Base-by-base conservation (phyloP, 2,888 invertebrate species). In the Cenopis cana region DNA sequence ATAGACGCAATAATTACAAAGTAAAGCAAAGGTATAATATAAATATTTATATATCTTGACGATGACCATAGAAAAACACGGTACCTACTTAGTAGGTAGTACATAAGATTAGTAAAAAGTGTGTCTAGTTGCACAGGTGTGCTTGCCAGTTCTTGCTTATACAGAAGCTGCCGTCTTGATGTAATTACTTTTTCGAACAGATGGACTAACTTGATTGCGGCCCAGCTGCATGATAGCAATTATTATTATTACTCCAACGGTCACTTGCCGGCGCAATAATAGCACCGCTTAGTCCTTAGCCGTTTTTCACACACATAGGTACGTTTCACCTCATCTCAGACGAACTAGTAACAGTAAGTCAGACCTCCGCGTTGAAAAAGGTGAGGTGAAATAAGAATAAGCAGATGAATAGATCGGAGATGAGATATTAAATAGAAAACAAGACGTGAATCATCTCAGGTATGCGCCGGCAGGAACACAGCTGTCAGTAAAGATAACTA, bases 141-240 rank as follows among this genome's bases (percentile, higher is more conserved):
- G n/a, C 9, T n/a, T 17, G 56, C 10, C 9, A 9, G 54, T 12
- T 20, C 17, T n/a, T 20, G 18, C 8, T 14, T 8, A 33, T 33
- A 49, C 50, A 50, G 12, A 20, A 8, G 50, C 11, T 33, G 11
- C 11, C 29, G 12, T 29, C 24, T 60, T 8, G n/a, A 9, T 46
- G 60, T n/a, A 60, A 60, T 60, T 60, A 60, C 10, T 46, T 10
- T 46, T 49, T 18, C 33, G 12, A 49, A 61, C 29, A 61, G 60
- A 60, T 24, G 60, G 46, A 24, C 49, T 4, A 14, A 17, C 12
- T n/a, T 61, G n/a, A 49, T 17, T 49, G 49, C 49, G 18, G 49
- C 12, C 41, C 49, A 17, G 49, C 29, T 50, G 29, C 55, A n/a
- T 49, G 29, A 24, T 33, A 18, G 29, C 49, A 49, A 61, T 61